phyloP scores from a whole-genome alignment of 2,888 invertebrate genomes.

The Agrochola macilenta region DNA sequence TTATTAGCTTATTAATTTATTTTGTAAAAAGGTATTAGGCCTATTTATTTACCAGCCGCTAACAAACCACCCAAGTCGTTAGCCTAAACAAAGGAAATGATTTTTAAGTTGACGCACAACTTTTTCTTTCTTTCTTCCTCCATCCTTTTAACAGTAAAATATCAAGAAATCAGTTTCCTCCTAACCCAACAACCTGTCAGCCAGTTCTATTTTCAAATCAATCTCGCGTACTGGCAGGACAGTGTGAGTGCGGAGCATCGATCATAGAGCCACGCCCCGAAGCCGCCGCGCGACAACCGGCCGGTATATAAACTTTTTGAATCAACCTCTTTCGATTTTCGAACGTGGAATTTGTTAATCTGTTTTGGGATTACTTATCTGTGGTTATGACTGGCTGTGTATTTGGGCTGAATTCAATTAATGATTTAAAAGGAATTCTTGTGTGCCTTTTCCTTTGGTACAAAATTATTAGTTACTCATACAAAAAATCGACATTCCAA shows the following conservation, averaged over 20 bases:
- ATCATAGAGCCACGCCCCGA: constrained; percentile 85
- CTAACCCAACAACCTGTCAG: constrained; percentile 65
- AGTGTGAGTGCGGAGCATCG: constrained; percentile 76
- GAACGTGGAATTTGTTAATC: constrained; percentile 68
- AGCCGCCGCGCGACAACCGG: constrained; percentile 70
- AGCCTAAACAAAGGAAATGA: not conserved
- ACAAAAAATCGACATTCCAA: not conserved
- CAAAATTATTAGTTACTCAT: not conserved
- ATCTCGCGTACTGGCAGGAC: constrained; percentile 61
- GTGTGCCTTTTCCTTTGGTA: no score
- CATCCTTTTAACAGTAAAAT: constrained; percentile 17
- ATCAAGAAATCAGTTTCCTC: constrained; percentile 34
- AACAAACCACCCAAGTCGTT: not conserved
- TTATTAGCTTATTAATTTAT: not conserved
- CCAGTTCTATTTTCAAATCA: constrained; percentile 69
- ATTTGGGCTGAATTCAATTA: constrained; percentile 31
- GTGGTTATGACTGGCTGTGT: constrained; percentile 37
- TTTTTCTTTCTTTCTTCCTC: not conserved
- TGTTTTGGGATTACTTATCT: constrained; percentile 65
- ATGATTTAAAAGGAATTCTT: not conserved
- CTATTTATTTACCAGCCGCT: no score
- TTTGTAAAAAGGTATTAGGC: not conserved
- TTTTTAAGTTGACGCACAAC: not conserved
- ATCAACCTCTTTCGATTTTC: constrained; percentile 63
- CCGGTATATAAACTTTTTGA: constrained; percentile 80